Base-by-base conservation (phyloP, 2,797 vertebrate species). In the Lerista edwardsae region DNA sequence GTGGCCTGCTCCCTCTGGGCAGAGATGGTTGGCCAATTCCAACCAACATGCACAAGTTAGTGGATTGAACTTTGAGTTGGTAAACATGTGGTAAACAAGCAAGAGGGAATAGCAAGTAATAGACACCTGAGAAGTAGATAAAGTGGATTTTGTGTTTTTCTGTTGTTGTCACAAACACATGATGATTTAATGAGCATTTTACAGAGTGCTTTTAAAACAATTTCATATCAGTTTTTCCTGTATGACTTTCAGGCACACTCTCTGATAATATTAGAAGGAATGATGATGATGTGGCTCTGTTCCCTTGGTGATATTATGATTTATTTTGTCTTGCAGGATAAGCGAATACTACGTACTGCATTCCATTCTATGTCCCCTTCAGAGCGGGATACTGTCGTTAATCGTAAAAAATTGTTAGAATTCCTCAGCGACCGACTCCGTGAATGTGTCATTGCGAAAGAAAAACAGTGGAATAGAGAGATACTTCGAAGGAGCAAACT, bases 391-490 rank as follows among this genome's bases (percentile, higher is more conserved):
- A 87, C 75, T 0, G 95, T 95, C 39, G 91, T 94, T 41, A 81
- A 87, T 23, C 94, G 96, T 7, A 93, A 81, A 75, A 91, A 94
- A 71, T 90, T 98, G 75, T 93, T 98, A 64, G 94, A 91, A 6
- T 85, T 91, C 84, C 95, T 98, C 95, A 95, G 92, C 44, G 74
- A 95, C n/a, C 92, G 94, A 36, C 92, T 97, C 80, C 96, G 96
- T 47, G 69, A 84, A 0, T 89, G 93, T 0, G 92, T 90, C 11
- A 29, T 79, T 2, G 68, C 68, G 75, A 94, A 79, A 86, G 94
- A 97, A 79, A 90, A 80, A 25, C 94, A 94, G 62, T 87, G 89
- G 82, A 72, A 94, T 51, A 86, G 87, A 2, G 86, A 87, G 29
- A 79, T 90, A 21, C 61, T 95, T 76, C 79, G 57, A 75, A 86